phyloP scores from a whole-genome alignment of 2,113 vertebrate species.

The Thryonomys swinderianus region DNA sequence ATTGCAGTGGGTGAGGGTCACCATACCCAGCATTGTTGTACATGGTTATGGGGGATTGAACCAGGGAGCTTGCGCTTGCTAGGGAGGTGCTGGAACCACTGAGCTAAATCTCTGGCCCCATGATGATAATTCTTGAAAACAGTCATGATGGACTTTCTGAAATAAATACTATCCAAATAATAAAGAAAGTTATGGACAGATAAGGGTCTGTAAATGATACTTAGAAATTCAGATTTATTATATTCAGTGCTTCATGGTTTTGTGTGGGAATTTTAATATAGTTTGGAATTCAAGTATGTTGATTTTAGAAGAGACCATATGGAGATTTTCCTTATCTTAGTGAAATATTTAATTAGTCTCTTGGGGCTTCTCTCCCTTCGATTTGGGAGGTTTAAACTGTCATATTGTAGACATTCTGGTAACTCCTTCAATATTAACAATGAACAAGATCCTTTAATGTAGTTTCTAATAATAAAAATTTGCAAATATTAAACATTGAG shows the following conservation, averaged over 20 bases:
- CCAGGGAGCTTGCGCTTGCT: too few relatives aligned
- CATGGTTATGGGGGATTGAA: too few relatives aligned
- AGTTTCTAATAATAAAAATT: slow-evolving; percentile 60
- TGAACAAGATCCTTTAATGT: not conserved
- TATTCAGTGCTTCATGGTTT: slow-evolving; percentile 12
- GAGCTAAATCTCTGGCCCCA: too few relatives aligned
- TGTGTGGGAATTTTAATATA: not conserved
- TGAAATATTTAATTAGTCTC: not conserved
- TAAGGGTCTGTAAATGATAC: not conserved
- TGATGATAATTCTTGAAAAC: slow-evolving; percentile 10
- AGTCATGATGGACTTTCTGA: slow-evolving; percentile 31
- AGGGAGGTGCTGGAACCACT: too few relatives aligned
- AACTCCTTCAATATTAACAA: slow-evolving; percentile 47
- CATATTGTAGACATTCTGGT: not conserved
- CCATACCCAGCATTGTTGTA: too few relatives aligned
- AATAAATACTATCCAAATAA: slow-evolving; percentile 36
- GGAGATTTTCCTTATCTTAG: slow-evolving; percentile 25
- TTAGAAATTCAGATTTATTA: slow-evolving; percentile 31
- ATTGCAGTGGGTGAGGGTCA: too few relatives aligned
- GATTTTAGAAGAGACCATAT: slow-evolving; percentile 43
- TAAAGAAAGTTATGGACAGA: slow-evolving; percentile 39
- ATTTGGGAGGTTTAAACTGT: slow-evolving; percentile 38
- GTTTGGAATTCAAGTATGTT: slow-evolving; percentile 44
- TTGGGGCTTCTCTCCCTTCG: not conserved
- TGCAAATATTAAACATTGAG: slow-evolving; percentile 45